Evolutionary conservation across 2,888 invertebrate species (phyloP), one percentile per base, ranked within the genome.

Genomic region (Harpalus rufipes): DNA sequence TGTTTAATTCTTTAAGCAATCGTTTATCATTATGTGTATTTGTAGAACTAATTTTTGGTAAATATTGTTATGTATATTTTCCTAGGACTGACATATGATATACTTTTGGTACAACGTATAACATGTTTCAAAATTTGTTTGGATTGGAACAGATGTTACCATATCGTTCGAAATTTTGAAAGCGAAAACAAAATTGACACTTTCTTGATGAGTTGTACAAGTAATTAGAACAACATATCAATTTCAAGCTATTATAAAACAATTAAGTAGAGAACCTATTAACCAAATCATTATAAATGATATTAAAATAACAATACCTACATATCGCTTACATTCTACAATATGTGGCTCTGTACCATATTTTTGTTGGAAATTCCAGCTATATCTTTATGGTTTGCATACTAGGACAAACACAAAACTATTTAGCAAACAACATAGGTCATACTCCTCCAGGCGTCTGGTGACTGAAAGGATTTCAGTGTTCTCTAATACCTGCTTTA

Each of bases 391-490:
- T 12, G 44, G 44, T 51, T 51, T 51, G 10, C 44, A 51, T 12
- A 51, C 44, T 12, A 51, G 6, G 32, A 3, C 32, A 32, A 32
- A 32, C 32, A 51, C 44, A 51, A 12, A 51, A 51, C 44, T 51
- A 51, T 51, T 32, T 51, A 3, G 44, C 44, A 51, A 51, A 51
- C 44, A 51, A 8, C 44, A 7, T 51, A 12, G 44, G 44, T 51
- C 44, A 51, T 51, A 51, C 44, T 51, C 44, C 56, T 56, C 7
- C 14, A 12, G 56, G 68, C 68, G 68, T 32, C 61, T n/a, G 16
- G 80, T 80, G 59, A 81, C 81, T 81, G 81, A 81, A 81, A 81
- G 81, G 81, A 81, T 81, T 81, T 81, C 65, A 81, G 81, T 81
- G 81, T 81, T 81, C 81, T 59, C 81, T 81, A 65, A 81, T 81